Evolutionary conservation across 2,888 invertebrate genomes (phyloP).

Genomic region (Lasioglossum calceatum): DNA sequence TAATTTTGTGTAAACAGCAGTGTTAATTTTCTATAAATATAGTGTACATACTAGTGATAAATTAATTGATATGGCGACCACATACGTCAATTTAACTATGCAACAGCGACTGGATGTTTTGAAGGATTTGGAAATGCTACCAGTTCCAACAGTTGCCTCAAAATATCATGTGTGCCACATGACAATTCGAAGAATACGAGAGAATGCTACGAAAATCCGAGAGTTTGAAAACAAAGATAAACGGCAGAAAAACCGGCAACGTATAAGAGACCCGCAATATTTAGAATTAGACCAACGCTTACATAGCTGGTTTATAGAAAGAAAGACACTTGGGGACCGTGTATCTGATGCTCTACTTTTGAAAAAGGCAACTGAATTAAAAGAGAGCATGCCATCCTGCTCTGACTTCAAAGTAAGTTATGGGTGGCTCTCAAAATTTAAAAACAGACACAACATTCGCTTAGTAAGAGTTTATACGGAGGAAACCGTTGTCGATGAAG

Average conservation of each 20-base stretch:
- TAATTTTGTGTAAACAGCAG: neutral
- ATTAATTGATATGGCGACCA: neutral
- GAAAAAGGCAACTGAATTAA: neutral
- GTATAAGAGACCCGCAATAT: neutral
- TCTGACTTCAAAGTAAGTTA: neutral
- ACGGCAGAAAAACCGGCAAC: neutral
- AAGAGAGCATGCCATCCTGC: neutral
- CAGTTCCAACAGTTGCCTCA: neutral
- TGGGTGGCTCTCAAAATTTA: neutral
- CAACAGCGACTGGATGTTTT: neutral
- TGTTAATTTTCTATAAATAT: neutral
- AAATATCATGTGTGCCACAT: neutral
- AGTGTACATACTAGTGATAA: neutral
- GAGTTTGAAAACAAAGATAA: neutral
- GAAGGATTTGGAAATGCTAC: neutral
- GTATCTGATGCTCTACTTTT: neutral
- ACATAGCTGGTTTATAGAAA: conserved; percentile 2
- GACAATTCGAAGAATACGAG: conserved; percentile 3
- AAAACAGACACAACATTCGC: neutral
- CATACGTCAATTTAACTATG: neutral
- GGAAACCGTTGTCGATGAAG: neutral
- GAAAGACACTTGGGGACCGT: neutral
- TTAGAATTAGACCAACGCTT: neutral
- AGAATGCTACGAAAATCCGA: neutral
- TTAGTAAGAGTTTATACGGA: neutral